Percentiles rank a stretch among this genome's conserved stretches.
Conservation (phyloP, 2,113 vertebrate genomes). For the Pelodiscus sinensis region DNA sequence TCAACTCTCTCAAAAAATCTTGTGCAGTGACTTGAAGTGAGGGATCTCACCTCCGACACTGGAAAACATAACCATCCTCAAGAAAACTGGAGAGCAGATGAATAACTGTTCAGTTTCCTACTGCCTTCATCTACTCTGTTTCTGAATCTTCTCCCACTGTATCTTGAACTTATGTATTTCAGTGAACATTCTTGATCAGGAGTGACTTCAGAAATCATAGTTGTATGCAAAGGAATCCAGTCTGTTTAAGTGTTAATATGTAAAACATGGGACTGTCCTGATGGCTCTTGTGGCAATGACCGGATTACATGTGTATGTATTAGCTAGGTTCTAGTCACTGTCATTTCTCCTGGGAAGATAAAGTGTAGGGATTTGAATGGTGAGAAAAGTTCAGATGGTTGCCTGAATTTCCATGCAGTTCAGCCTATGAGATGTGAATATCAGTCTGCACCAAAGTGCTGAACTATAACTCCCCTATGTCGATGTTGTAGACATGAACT, state of each 20-base stretch:
- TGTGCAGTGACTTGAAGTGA: too few species aligned
- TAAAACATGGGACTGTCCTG: not conserved
- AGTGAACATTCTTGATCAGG: not conserved
- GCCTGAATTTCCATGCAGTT: not conserved
- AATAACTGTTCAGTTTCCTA: not conserved
- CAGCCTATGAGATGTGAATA: not conserved
- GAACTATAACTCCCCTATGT: not conserved
- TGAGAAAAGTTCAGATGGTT: not conserved
- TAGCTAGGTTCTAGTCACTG: not conserved
- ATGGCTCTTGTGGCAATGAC: not conserved
- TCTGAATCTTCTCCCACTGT: not conserved
- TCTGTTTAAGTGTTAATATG: not conserved
- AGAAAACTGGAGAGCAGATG: not conserved
- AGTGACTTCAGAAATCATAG: not conserved
- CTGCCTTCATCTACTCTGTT: not conserved
- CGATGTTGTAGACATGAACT: not conserved
- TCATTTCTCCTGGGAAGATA: not conserved
- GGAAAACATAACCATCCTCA: not conserved
- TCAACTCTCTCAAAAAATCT: too few species aligned
- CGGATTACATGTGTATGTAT: not conserved
- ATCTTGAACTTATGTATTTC: not conserved
- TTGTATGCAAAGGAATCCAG: not conserved
- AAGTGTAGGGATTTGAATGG: not conserved
- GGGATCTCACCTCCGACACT: not conserved
- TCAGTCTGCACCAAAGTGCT: not conserved